These are phyloP conservation scores for Choloepus hoffmanni DNA, from an alignment of 2,113 vertebrate genomes.

Conservation along the genomic window DNA sequence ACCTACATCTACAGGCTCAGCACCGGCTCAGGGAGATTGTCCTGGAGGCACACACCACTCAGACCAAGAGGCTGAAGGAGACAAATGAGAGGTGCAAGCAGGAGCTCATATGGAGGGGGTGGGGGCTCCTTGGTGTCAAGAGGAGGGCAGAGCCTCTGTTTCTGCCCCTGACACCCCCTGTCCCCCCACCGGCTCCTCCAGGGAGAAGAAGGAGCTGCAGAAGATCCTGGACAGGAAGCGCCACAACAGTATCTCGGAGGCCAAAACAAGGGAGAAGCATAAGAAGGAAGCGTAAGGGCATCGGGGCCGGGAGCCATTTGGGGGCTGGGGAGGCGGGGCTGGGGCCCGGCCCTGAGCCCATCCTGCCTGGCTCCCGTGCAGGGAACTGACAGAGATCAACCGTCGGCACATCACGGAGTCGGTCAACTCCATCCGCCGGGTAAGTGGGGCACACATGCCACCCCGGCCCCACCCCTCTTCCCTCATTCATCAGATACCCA, in stretches of 20 bases:
- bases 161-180: not conserved
- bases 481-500: not conserved
- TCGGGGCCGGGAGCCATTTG: not conserved
- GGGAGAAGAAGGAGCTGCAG: constrained; percentile 95
- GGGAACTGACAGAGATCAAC: constrained; percentile 92
- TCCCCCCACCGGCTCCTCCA: constrained; percentile 53
- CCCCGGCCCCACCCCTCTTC: not conserved
- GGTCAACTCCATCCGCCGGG: constrained; percentile 89
- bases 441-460: constrained; percentile 82
- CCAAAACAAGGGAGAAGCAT: constrained; percentile 89
- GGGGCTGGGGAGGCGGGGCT: not conserved
- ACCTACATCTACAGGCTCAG: constrained; percentile 83
- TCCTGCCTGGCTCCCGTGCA: not conserved
- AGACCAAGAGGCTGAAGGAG: constrained; percentile 92
- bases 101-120: constrained; percentile 63
- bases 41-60: constrained; percentile 86
- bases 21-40: constrained; percentile 89
- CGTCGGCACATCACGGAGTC: constrained; percentile 92
- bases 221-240: constrained; percentile 93
- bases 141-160: not conserved
- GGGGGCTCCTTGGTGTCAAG: not conserved
- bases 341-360: not conserved
- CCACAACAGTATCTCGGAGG: constrained; percentile 92
- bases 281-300: constrained; percentile 89
- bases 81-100: constrained; percentile 89